A percentile compares a stretch with the other conserved stretches of the same genome.
Evolutionary conservation across 2,113 vertebrate species (phyloP).

Genomic region (Corydoras sp.): DNA sequence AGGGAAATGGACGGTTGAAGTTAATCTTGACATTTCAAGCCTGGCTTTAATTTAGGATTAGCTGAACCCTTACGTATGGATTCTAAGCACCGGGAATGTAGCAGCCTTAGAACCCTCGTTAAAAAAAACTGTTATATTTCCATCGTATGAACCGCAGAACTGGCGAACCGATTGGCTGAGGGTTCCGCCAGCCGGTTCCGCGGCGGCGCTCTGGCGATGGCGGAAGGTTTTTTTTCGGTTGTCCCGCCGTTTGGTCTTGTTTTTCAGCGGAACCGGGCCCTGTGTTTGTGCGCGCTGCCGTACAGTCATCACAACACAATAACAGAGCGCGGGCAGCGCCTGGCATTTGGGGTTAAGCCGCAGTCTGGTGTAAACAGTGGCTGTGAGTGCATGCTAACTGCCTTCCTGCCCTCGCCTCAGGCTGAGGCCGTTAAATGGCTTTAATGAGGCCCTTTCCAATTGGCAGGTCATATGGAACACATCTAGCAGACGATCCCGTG

Average conservation of each 20-base stretch:
- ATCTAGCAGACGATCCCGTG: conserved; percentile 37
- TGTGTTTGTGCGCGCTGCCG: conserved; percentile 25
- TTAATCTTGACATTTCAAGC: too few species aligned
- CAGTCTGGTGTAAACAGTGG: conserved; percentile 43
- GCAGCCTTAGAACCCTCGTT: too few species aligned
- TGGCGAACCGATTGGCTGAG: too few species aligned
- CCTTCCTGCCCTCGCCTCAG: conserved; percentile 22
- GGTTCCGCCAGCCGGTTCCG: too few species aligned
- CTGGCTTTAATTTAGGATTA: too few species aligned
- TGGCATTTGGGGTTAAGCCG: conserved; percentile 27
- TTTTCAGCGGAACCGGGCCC: conserved; percentile 20
- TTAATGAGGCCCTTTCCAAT: conserved; percentile 37
- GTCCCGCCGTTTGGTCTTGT: conserved; percentile 19
- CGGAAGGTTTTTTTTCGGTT: background rate
- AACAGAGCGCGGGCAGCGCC: conserved; percentile 29
- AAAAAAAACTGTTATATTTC: too few species aligned
- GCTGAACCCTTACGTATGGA: too few species aligned
- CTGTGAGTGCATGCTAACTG: conserved; percentile 26
- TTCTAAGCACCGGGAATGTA: too few species aligned
- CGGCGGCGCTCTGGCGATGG: background rate
- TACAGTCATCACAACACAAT: conserved; percentile 40
- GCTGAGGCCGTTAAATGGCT: conserved; percentile 36
- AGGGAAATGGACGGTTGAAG: too few species aligned
- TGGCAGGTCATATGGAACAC: conserved; percentile 44
- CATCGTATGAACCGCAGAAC: too few species aligned